Evolutionary conservation across 1,140 invertebrate species (phyloP), one percentile per base, ranked within the genome.

Genomic region (Hyles euphorbiae): DNA sequence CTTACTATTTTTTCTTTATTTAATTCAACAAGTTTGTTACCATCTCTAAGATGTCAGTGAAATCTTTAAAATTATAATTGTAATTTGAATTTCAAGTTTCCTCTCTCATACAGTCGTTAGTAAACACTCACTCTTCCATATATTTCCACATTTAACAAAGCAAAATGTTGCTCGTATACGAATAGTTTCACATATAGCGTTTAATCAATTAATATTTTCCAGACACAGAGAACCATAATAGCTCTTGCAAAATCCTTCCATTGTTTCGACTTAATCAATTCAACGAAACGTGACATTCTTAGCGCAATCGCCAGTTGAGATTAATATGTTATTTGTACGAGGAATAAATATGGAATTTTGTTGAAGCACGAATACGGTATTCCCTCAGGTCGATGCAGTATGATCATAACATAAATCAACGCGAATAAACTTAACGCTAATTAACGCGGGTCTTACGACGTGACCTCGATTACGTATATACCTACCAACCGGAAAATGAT

Each of bases 401-500:
- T 36, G 52, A 45, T 54, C 53, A 54, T 22, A 22, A 44, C 22
- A 54, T 54, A 54, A 45, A 22, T 32, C 22, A 44, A 36, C 43
- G 36, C n/a, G 40, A 54, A 43, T n/a, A 53, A 53, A 53, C 5
- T 5, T 5, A 2, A 40, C 36, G 36, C 36, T 40, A 40, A 40
- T 5, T 5, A 40, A 40, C 36, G 36, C 36, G 1, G 5, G 36
- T 40, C 36, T 5, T 5, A 5, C 5, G 36, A 40, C 22, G 22
- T 40, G 36, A 40, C 36, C 36, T 40, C 36, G 4, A 40, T 40
- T 40, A 8, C 36, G 36, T 40, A 5, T 5, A 40, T 22, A 22
- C 22, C 22, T 22, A 22, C 22, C 22, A 40, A 65, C 55, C 47
- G 55, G 50, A 67, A 63, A 61, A 67, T 71, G 68, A 60, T 67